Evolutionary conservation across 1,140 invertebrate genomes (phyloP).

Genomic region (Laupala kohalensis): DNA sequence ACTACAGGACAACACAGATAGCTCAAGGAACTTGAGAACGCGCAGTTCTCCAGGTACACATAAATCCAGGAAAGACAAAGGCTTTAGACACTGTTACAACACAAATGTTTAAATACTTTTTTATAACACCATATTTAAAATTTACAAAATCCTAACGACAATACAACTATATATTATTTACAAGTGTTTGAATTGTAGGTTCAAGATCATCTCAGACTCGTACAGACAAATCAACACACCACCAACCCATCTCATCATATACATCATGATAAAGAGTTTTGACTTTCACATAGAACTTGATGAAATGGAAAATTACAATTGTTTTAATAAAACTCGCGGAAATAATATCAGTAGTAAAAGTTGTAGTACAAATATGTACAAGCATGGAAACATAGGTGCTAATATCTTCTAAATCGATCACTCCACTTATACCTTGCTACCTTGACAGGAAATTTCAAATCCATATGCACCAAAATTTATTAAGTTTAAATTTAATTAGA

Average conservation of each 20-base stretch:
- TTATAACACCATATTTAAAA: slow-evolving; percentile 21
- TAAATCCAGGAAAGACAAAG: too few relatives aligned
- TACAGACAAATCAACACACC: slow-evolving; percentile 17
- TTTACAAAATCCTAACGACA: slow-evolving; percentile 22
- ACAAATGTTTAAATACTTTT: too few relatives aligned
- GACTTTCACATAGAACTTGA: slow-evolving; percentile 6
- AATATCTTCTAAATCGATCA: background rate
- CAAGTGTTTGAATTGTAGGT: slow-evolving; percentile 21
- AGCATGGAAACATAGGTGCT: background rate
- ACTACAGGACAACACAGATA: too few relatives aligned
- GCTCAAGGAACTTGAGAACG: too few relatives aligned
- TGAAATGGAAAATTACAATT: background rate
- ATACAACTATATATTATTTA: slow-evolving; percentile 23
- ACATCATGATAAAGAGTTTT: slow-evolving; percentile 1
- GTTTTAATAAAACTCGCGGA: background rate
- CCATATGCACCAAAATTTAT: background rate
- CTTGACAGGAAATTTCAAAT: background rate
- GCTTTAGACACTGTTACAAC: too few relatives aligned
- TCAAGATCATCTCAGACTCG: slow-evolving; percentile 19
- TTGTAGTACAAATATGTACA: background rate
- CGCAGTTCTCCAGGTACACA: too few relatives aligned
- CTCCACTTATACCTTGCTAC: background rate
- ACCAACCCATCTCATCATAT: background rate
- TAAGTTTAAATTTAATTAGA: background rate
- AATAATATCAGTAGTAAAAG: background rate